Conservation (phyloP, 2,797 vertebrate genomes). For the Platyrinchus mystaceus region DNA sequence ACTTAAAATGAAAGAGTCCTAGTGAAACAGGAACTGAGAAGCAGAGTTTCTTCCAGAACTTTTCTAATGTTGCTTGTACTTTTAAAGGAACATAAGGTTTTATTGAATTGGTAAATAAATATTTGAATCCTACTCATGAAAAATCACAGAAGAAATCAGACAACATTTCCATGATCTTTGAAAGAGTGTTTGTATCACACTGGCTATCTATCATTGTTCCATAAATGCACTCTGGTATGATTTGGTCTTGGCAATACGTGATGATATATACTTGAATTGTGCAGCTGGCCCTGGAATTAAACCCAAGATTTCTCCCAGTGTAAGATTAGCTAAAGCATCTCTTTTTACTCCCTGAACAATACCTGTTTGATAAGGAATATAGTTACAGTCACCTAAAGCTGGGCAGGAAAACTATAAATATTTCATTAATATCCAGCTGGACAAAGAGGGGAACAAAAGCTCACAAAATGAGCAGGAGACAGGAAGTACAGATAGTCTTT, state of each 20-base stretch:
- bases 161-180: not conserved
- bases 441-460: not conserved
- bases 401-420: not conserved
- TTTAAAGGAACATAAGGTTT: not conserved
- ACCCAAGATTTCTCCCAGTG: not conserved
- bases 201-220: not conserved
- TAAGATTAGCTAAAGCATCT: not conserved
- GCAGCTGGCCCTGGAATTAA: not conserved
- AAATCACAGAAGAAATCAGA: not conserved
- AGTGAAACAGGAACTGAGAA: not conserved
- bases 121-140: not conserved
- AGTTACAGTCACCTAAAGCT: not conserved
- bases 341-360: not conserved
- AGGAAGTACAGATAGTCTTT: not conserved
- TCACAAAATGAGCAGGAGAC: not conserved
- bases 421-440: not conserved
- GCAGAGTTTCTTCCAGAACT: constrained; percentile 3
- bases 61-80: not conserved
- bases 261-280: not conserved
- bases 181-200: not conserved
- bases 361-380: not conserved
- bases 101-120: not conserved
- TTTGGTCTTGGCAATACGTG: not conserved
- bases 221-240: not conserved
- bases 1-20: constrained; percentile 32